Base-by-base conservation (phyloP, 2,888 invertebrate genomes). In the Drosophila mimetica region DNA sequence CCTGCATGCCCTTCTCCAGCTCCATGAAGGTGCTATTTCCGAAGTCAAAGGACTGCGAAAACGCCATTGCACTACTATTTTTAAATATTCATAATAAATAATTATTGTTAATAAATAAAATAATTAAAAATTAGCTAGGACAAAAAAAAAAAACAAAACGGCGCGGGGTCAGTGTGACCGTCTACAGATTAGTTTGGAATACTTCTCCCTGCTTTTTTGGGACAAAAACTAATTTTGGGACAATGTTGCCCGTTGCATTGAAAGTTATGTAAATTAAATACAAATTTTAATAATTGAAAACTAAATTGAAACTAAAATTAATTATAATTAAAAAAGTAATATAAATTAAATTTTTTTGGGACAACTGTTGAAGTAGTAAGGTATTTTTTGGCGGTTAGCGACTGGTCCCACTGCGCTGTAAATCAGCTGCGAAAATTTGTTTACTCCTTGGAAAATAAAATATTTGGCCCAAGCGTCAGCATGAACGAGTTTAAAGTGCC, bases 31-130 rank as follows among this genome's bases (percentile, higher is more conserved):
- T 91, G 53, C 89, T 91, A 50, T 91, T 90, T 2, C 90, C 91
- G 51, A 91, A 78, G 14, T 88, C 82, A 18, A 91, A 85, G 0
- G 91, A 91, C 67, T 91, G 89, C 0, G 91, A 91, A 71, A 91
- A 91, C 1, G 87, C 87, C 91, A 91, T 91, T 16, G 8, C 8
- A 1, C 0, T 8, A 4, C 1, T 4, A 6, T 1, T 14, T 18
- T 39, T 4, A 50, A 18, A 47, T 9, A 22, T 30, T 20, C 4
- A 0, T 32, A 30, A 25, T 16, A 22, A 50, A 20, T 8, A 55
- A 11, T 4, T 20, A 32, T 22, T 5, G 34, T 9, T 28, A 28
- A 18, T 34, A 39, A 7, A 61, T 55, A 51, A 48, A 30, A 11
- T 0, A 52, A 36, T 22, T 39, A 6, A 11, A 42, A 42, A 42